Base-by-base conservation (phyloP, 1,140 invertebrate genomes). In the Listronotus oregonensis region DNA sequence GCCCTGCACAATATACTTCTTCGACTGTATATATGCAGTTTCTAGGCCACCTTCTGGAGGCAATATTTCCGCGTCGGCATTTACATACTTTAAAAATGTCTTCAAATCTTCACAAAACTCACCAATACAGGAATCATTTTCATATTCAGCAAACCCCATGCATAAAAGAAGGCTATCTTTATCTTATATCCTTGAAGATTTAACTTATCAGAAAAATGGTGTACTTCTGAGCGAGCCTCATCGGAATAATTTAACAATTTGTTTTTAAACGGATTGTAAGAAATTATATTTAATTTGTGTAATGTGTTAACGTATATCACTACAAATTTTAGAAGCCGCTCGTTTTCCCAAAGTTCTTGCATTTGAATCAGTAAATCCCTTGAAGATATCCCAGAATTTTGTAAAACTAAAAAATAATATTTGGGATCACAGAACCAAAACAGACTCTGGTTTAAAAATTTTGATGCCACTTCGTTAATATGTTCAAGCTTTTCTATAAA, bases 221-320 rank as follows among this genome's bases (percentile, higher is more conserved):
- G 17, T 32, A 6, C 6, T 43, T 10, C n/a, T 55, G 12, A 12
- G 2, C 11, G 5, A 15, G n/a, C 10, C 2, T 8, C 15, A 3
- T 15, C 10, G 1, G 18, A 42, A 27, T 17, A 27, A 27, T 59
- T 59, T 12, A 59, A 18, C 14, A 64, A 27, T 39, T 42, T n/a
- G 6, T 56, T 42, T 32, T 47, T 8, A 49, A 55, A 55, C 3
- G 52, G 52, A 56, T 49, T 57, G 32, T 64, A 64, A 2, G 52
- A 47, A 49, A 49, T 37, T 12, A 43, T 32, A 6, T 55, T n/a
- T 1, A 61, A 32, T 8, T 40, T 40, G 7, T 39, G 42, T 21
- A 14, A 31, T 7, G 8, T 27, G n/a, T 61, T 32, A 1, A 11
- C 44, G n/a, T 21, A 40, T 7, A 49, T 44, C 6, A 64, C 6